Evolutionary conservation across 1,140 invertebrate genomes (phyloP), one percentile per base, ranked within the genome.

Genomic region (Scaptomyza pallida): DNA sequence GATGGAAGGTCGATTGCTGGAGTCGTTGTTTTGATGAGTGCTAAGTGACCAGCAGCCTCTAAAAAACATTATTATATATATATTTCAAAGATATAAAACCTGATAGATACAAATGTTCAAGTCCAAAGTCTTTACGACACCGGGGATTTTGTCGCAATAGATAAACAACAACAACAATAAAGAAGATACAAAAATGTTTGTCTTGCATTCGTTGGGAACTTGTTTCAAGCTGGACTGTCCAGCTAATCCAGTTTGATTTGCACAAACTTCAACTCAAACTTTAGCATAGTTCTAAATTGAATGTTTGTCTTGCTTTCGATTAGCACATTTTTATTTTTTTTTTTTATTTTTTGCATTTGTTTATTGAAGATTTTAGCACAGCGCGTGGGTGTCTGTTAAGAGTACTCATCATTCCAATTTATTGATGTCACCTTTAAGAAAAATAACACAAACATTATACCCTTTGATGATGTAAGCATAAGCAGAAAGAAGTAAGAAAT

Each of bases 11-110:
- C 79, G 79, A 33, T 26, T 48, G 37, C 44, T 62, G 65, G 59
- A 82, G 79, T 83, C 79, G 72, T 75, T 63, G 76, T 13, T 72
- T 79, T 63, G 67, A 75, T 68, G 67, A 83, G 75, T 75, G 79
- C 62, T 67, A 72, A 72, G 19, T 72, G 72, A 67, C 55, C 55
- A n/a, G 55, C 69, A 72, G 67, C 76, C 80, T 83, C 79, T 60
- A 78, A 64, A 75, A 6, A 30, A 68, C 47, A 30, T 21, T 54
- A 30, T 67, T n/a, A n/a, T n/a, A n/a, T n/a, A n/a, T n/a, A n/a
- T n/a, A n/a, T n/a, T n/a, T n/a, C 41, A 71, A 62, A 23, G 33
- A 62, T 33, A 30, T 23, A 23, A 41, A 48, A 60, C 16, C 37
- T 41, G 41, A 65, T 72, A 57, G 41, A 37, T 73, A 62, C 45